Percentiles rank a stretch among this genome's conserved stretches.
Evolutionary conservation across 1,140 invertebrate genomes (phyloP).

Genomic region (Nasonia vitripennis): DNA sequence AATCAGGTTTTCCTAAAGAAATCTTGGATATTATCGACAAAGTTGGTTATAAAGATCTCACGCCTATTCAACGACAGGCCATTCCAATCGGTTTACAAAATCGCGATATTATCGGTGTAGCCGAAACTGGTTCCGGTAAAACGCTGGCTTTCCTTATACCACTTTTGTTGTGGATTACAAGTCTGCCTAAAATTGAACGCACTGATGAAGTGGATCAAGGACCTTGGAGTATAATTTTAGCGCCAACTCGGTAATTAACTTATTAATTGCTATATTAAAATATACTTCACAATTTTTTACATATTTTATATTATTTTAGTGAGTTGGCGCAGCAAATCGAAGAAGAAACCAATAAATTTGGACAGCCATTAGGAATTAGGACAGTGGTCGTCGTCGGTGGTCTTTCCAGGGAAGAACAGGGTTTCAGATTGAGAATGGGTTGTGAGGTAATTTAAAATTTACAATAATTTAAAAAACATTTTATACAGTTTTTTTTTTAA

Average conservation of each 20-base stretch:
- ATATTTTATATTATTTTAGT: slow-evolving; percentile 57
- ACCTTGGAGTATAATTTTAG: slow-evolving; percentile 99
- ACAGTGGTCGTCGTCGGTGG: slow-evolving; percentile 99
- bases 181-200: slow-evolving; percentile 95
- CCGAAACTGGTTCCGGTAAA: slow-evolving; percentile 99
- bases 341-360: slow-evolving; percentile 99
- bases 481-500: slow-evolving; percentile 21
- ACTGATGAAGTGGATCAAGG: slow-evolving; percentile 95
- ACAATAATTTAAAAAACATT: background rate
- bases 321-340: slow-evolving; percentile 99
- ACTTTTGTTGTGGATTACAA: slow-evolving; percentile 98
- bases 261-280: background rate
- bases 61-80: slow-evolving; percentile 99
- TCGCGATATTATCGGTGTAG: slow-evolving; percentile 99
- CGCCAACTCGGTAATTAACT: slow-evolving; percentile 86
- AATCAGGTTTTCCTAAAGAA: slow-evolving; percentile 93
- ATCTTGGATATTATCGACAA: slow-evolving; percentile 96
- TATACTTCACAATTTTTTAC: slow-evolving; percentile 8
- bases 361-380: slow-evolving; percentile 93
- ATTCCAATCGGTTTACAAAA: slow-evolving; percentile 99
- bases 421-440: slow-evolving; percentile 95
- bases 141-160: slow-evolving; percentile 99
- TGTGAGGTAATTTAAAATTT: slow-evolving; percentile 84
- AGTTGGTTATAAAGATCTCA: slow-evolving; percentile 98
- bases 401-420: slow-evolving; percentile 98